Conservation (phyloP, 2,797 vertebrate genomes). For the Emydoidea blandingii region DNA sequence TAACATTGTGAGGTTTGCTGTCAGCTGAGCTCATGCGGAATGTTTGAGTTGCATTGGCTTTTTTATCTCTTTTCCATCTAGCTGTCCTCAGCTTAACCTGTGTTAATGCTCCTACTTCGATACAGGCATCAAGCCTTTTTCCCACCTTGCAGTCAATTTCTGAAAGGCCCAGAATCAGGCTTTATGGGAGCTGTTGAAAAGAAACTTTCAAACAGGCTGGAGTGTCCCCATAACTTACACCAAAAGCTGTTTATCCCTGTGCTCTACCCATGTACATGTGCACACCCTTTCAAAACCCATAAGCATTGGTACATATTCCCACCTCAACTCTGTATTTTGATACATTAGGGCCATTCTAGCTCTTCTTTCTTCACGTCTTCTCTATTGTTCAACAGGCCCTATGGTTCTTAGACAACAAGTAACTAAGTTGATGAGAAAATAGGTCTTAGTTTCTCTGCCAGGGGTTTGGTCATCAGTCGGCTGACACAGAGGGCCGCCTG, state of each 20-base stretch:
- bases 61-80: slow-evolving; percentile 65
- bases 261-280: not conserved
- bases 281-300: not conserved
- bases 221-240: not conserved
- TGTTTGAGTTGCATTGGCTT: slow-evolving; percentile 22
- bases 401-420: not conserved
- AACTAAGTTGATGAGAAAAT: not conserved
- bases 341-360: not conserved
- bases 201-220: slow-evolving; percentile 27
- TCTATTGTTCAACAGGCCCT: not conserved
- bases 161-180: slow-evolving; percentile 72
- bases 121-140: slow-evolving; percentile 67
- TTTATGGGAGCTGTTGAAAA: slow-evolving; percentile 50
- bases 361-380: not conserved
- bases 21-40: not conserved
- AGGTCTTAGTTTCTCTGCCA: not conserved
- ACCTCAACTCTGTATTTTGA: not conserved
- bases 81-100: slow-evolving; percentile 69
- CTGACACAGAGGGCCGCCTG: slow-evolving; percentile 37
- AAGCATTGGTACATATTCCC: not conserved
- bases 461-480: not conserved
- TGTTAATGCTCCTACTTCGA: slow-evolving; percentile 66
- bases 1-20: slow-evolving; percentile 6
- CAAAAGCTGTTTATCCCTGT: not conserved
- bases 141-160: slow-evolving; percentile 74